Base-by-base conservation (phyloP, 2,797 vertebrate species). In the Pseudochirops corinnae region DNA sequence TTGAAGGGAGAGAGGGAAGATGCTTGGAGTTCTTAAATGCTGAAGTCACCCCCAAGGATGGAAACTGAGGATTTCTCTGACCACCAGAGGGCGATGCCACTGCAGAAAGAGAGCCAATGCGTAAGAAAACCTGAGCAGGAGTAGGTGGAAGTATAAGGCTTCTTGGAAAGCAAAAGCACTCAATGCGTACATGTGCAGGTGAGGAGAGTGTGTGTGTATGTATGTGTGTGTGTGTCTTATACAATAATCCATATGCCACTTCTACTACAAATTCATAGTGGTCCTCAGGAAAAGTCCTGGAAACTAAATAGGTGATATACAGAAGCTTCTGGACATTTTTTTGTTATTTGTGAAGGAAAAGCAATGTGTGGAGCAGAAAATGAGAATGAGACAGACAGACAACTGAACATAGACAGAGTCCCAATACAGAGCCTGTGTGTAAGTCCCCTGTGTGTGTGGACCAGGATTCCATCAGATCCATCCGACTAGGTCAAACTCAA, bases 51-150 rank as follows among this genome's bases (percentile, higher is more conserved):
- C 91, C 91, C 0, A 31, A 57, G 92, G 94, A 87, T 26, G 94
- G 53, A 55, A 58, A 93, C 91, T 33, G 55, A 31, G 87, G 93
- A 87, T 93, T 11, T 56, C 92, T 92, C 5, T 94, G 92, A 96
- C 98, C 98, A 97, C 98, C 98, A 99, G 98, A 98, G 98, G 98
- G 98, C 98, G 98, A 97, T 97, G 97, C 97, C 97, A 62, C 96
- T 92, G 97, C 94, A 94, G 53, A 53, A 94, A 97, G 94, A 95
- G 94, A 92, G n/a, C 56, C 74, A 50, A 26, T 24, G 26, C 6
- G 4, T 24, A 46, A n/a, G 21, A 39, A 87, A 87, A 5, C 24
- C 39, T 11, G 39, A 87, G 33, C 4, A 96, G 96, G 96, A 97
- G 90, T 74, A 56, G 90, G 91, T 95, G 93, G 50, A 55, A 39